A percentile compares a stretch with the other conserved stretches of the same genome.
Evolutionary conservation across 2,888 invertebrate species (phyloP).

Genomic region (Tryphoninae sp.): DNA sequence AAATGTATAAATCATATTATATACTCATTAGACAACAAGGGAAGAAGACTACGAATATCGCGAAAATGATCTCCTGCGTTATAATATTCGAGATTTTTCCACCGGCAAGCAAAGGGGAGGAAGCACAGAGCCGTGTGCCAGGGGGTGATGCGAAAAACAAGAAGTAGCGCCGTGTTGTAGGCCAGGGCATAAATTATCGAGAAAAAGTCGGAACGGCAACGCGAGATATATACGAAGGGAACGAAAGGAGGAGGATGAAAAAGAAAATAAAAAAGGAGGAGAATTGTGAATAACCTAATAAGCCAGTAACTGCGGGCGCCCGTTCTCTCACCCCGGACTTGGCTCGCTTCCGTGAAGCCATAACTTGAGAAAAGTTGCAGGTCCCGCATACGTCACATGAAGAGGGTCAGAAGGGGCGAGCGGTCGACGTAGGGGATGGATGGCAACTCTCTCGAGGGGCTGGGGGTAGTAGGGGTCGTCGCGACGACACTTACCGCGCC

Average conservation of each 20-base stretch:
- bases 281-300: constrained; percentile 65
- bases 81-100: constrained; percentile 19
- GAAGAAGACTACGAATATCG: neutral
- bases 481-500: constrained; percentile 69
- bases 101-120: neutral
- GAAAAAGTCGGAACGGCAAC: constrained; percentile 21
- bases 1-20: constrained; percentile 8
- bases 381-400: constrained; percentile 66
- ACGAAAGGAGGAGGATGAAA: constrained; percentile 2
- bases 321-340: constrained; percentile 43
- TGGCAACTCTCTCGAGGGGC: constrained; percentile 31
- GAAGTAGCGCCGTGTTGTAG: constrained; percentile 13
- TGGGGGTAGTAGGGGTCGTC: constrained; percentile 52
- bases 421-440: constrained; percentile 9
- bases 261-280: constrained; percentile 10
- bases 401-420: constrained; percentile 26
- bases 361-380: constrained; percentile 69
- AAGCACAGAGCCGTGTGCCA: neutral
- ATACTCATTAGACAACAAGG: neutral
- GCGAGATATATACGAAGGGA: neutral
- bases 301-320: constrained; percentile 58
- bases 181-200: constrained; percentile 46
- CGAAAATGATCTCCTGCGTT: neutral
- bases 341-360: constrained; percentile 56
- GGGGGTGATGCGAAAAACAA: neutral